phyloP scores from a whole-genome alignment of 2,888 invertebrate genomes.

The Napeogenes sylphis region DNA sequence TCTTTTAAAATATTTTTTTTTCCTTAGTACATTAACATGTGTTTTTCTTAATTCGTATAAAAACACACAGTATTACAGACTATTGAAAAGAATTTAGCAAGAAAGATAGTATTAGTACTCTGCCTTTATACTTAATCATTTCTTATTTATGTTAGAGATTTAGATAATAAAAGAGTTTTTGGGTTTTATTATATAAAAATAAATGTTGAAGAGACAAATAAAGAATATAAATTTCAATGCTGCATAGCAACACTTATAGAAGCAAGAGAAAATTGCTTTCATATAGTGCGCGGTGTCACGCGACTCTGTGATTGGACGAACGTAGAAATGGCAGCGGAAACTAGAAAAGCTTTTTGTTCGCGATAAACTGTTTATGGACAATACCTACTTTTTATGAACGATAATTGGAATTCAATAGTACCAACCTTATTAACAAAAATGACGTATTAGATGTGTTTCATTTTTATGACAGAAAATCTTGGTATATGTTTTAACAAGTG shows the following conservation, averaged over 20 bases:
- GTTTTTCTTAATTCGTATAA: too few species aligned
- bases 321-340: constrained; percentile 30
- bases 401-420: constrained; percentile 24
- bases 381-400: constrained; percentile 21
- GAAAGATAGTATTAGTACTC: too few species aligned
- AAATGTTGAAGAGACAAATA: neutral
- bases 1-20: too few species aligned
- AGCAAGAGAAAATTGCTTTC: constrained; percentile 48
- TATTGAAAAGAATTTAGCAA: too few species aligned
- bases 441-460: neutral
- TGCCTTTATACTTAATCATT: too few species aligned
- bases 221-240: neutral
- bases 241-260: constrained; percentile 30
- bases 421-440: constrained; percentile 1
- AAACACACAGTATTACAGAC: too few species aligned
- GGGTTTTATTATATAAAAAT: too few species aligned
- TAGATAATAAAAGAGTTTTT: too few species aligned
- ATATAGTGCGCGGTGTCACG: constrained; percentile 44
- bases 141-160: too few species aligned
- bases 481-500: too few species aligned
- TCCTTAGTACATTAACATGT: too few species aligned
- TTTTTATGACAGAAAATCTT: too few species aligned
- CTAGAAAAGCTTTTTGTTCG: constrained; percentile 34
- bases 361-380: constrained; percentile 33
- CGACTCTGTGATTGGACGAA: constrained; percentile 41